phyloP scores from a whole-genome alignment of 2,113 vertebrate species.

The Ammodytes marinus region DNA sequence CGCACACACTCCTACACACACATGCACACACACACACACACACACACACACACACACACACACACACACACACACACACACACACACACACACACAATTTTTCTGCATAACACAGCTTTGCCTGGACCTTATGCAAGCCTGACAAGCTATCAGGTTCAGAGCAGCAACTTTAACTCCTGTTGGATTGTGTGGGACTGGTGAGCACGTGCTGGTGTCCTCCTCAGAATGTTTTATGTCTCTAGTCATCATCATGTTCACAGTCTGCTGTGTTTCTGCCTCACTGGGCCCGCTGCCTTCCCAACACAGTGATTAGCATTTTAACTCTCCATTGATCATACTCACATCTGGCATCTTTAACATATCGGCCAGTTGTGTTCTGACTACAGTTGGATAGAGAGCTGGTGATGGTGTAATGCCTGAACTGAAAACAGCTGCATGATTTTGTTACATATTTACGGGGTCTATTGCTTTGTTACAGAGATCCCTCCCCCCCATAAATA shows the following conservation, averaged over 20 bases:
- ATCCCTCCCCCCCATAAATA: neutral
- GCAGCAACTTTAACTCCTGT: slow-evolving; percentile 4
- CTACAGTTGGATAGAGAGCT: slow-evolving; percentile 44
- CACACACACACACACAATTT: slow-evolving; percentile 23
- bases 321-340: slow-evolving; percentile 29
- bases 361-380: slow-evolving; percentile 47
- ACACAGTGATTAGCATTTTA: slow-evolving; percentile 26
- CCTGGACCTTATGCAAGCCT: slow-evolving; percentile 20
- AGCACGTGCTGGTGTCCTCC: slow-evolving; percentile 37
- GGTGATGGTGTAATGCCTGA: slow-evolving; percentile 48
- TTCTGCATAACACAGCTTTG: slow-evolving; percentile 21
- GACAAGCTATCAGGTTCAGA: slow-evolving; percentile 26
- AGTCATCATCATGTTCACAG: slow-evolving; percentile 13
- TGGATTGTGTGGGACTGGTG: slow-evolving; percentile 4
- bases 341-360: slow-evolving; percentile 49
- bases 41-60: slow-evolving; percentile 20
- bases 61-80: slow-evolving; percentile 20
- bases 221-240: slow-evolving; percentile 23
- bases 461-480: slow-evolving; percentile 26
- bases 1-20: too few relatives aligned
- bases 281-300: neutral
- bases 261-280: neutral
- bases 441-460: slow-evolving; percentile 49
- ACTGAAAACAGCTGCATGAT: slow-evolving; percentile 55
- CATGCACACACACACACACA: too few relatives aligned